Base-by-base conservation (phyloP, 2,113 vertebrate species). In the Hippocampus abdominalis region DNA sequence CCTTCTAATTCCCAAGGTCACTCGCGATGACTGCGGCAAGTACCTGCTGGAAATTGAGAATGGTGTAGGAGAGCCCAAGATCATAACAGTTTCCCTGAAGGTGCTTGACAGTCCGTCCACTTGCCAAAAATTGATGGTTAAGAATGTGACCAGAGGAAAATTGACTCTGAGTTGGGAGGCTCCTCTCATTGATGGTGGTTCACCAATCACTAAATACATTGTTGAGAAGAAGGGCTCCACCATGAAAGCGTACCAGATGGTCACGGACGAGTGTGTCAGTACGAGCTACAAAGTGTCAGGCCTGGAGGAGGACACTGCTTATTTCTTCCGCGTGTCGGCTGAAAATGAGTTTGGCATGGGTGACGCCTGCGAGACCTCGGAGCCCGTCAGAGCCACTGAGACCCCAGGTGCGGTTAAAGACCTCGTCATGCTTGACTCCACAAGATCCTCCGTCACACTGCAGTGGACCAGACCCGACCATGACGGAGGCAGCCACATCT, bases 11-110 rank as follows among this genome's bases (percentile, higher is more conserved):
- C 91, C 95, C 77, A 95, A 97, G 86, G 94, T 97, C 67, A 97
- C 93, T 27, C 92, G 97, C 25, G 93, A 96, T 71, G 96, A 98
- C 75, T 94, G 95, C 3, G 95, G 97, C 79, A 98, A 98, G 86
- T 98, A 98, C 40, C 56, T 95, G 84, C 91, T 98, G 81, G 95
- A 96, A 59, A 96, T 98, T 85, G 97, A 98, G 92, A 98, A 98
- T 72, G 97, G 97, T 66, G 94, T 98, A 21, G 97, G 97, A 73
- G 94, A 97, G 76, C 89, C 95, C 1, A 98, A 96, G 88, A 93
- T 95, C 70, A 92, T 96, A 79, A 94, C 93, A 10, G 90, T 98
- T 70, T 96, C 89, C 74, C 91, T 98, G 8, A 98, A 94, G 79
- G 95, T 98, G 64, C 94, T 96, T 64, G 97, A 97, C 84, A 96